Base-by-base conservation (phyloP, 1,140 invertebrate species). In the Drosophila repletoides region DNA sequence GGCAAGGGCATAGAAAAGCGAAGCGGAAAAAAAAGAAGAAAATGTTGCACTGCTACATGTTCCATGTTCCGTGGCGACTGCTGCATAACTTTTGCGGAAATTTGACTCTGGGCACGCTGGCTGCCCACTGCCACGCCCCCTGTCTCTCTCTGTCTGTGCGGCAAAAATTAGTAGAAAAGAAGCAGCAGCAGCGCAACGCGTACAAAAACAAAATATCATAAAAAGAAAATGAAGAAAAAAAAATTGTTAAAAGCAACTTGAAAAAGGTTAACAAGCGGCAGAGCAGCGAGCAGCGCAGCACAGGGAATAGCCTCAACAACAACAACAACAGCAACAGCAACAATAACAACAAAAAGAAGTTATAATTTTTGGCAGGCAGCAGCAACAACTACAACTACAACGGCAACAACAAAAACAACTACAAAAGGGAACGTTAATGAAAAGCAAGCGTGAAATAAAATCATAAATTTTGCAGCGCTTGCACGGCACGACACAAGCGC, bases 371-470 rank as follows among this genome's bases (percentile, higher is more conserved):
- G 67, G 75, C 53, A 64, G 36, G 40, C 34, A 56, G 41, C 34
- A 45, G 10, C 34, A 53, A 53, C 24, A 43, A 48, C 49, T 61
- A 65, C 49, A 59, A 68, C 51, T 53, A 41, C n/a, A 36, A 31
- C 22, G 24, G 12, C 12, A 41, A 15, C 28, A 31, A 48, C 22
- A 34, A 36, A 26, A 48, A 48, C 63, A 80, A 52, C 49, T 28
- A 56, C 38, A 48, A 56, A 66, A 55, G 12, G 34, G 63, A 73
- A 74, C 83, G 74, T 86, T 86, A 87, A 86, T 86, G 80, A 86
- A 86, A 86, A 86, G 80, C 80, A 86, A 86, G 80, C 80, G 80
- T 86, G 80, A 86, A 86, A 86, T 86, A 86, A 86, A 86, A 86
- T 86, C 80, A 86, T 86, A 86, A 86, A 86, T 86, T 86, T 69